phyloP scores from a whole-genome alignment of 2,888 invertebrate species.

The Rhabditoides inermis region DNA sequence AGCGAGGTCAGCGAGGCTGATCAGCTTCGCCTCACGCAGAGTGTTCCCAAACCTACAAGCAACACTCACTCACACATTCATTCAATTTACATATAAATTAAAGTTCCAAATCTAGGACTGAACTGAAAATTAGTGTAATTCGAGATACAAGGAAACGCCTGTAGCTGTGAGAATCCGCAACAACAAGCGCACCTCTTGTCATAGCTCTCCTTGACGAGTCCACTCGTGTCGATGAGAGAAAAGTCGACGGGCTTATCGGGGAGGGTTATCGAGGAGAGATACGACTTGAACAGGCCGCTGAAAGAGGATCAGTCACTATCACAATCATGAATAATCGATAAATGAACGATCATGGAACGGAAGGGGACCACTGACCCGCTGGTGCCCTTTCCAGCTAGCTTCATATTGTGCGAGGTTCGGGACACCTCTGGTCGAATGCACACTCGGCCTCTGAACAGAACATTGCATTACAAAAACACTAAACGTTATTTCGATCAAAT shows the following conservation, averaged over 20 bases:
- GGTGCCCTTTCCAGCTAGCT: conserved; percentile 75
- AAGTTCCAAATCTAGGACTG: too few species aligned
- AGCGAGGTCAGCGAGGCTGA: background rate
- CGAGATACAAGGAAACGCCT: too few species aligned
- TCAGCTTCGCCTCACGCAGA: background rate
- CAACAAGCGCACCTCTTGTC: conserved; percentile 3
- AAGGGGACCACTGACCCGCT: conserved; percentile 62
- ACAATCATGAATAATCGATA: background rate
- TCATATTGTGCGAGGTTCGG: conserved; percentile 68
- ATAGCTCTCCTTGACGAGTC: conserved; percentile 66
- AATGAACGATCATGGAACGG: background rate
- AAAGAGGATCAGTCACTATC: background rate
- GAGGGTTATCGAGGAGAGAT: conserved; percentile 35
- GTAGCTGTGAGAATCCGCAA: too few species aligned
- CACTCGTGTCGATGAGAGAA: conserved; percentile 75
- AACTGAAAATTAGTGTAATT: too few species aligned
- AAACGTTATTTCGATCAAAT: too few species aligned
- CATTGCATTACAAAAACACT: background rate
- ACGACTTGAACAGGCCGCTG: conserved; percentile 45
- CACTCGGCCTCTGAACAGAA: conserved; percentile 61
- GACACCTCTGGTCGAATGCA: conserved; percentile 95
- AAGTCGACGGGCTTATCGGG: conserved; percentile 69
- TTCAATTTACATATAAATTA: conserved; percentile 9
- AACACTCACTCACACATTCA: conserved; percentile 1
- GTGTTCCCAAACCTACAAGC: background rate